Evolutionary conservation across 2,888 invertebrate genomes (phyloP), one percentile per base, ranked within the genome.

Genomic region (Acanthopleura granulata): DNA sequence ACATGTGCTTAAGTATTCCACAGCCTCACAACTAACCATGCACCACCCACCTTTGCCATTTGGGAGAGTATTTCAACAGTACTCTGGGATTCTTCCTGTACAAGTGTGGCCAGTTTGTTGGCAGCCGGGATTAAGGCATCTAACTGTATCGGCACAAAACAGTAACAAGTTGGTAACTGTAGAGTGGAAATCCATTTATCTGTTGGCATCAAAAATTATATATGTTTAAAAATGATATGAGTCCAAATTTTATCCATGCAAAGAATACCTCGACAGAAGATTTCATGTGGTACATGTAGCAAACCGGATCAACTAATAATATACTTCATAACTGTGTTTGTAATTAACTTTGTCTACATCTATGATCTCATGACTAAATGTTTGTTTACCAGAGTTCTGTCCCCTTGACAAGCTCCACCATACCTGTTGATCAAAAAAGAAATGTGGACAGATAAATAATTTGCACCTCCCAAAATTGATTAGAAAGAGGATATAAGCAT

Each of bases 351-450:
- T 40, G n/a, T 40, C 40, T 40, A 40, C 40, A 40, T 9, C 40
- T 40, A 9, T n/a, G n/a, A n/a, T n/a, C n/a, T 9, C 40, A 40
- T 3, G 40, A 40, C 4, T 40, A 3, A 40, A 40, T 6, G 40
- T 74, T 70, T 11, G 78, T 79, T 84, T 79, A 95, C 94, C 94
- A 95, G 94, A 30, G 95, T 95, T 81, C 95, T 92, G 85, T 95
- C 94, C 0, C 95, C 95, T 1, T 93, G 92, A 81, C 92, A 92
- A 0, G 95, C 95, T 72, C 94, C 93, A 3, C 95, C 94, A 84
- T 95, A 95, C 78, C 90, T 90, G 78, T 62, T 76, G 75, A 40
- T 40, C 9, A 69, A 73, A 40, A 49, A 74, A 71, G 70, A 75
- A 25, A 12, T 15, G n/a, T 11, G 18, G 25, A 30, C 57, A 40